Conservation (phyloP, 2,113 vertebrate genomes). For the Zosterops hypoxanthus region DNA sequence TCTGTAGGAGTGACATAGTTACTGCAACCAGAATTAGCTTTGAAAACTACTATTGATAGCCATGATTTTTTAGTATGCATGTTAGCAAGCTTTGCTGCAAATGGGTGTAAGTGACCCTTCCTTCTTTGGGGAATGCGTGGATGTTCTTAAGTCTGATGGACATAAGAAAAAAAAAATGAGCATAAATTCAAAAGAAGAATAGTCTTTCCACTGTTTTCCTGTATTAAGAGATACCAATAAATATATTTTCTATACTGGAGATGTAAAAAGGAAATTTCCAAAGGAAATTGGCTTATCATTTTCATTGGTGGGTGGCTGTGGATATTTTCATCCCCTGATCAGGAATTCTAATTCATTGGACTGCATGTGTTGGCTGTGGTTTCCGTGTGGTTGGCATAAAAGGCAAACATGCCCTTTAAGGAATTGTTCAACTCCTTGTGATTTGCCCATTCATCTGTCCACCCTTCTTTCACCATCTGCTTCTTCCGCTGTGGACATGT, state of each 20-base stretch:
- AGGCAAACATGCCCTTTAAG: constrained; percentile 36
- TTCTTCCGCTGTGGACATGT: constrained; percentile 8
- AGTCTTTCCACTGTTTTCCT: not conserved
- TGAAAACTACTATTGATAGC: not conserved
- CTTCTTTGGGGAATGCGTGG: not conserved
- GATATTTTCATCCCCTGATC: not conserved
- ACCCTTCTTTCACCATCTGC: constrained; percentile 48
- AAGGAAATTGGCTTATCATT: not conserved
- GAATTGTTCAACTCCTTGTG: not conserved
- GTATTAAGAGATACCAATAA: not conserved
- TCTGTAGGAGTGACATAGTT: not conserved
- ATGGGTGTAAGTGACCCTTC: not conserved
- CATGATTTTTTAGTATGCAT: not conserved
- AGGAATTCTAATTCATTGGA: not conserved
- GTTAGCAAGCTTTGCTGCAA: not conserved
- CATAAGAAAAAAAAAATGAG: not conserved
- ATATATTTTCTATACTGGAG: not conserved
- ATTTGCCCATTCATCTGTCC: constrained; percentile 39
- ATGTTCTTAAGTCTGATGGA: not conserved
- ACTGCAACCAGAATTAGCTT: not conserved
- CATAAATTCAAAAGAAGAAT: not conserved
- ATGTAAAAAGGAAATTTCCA: not conserved
- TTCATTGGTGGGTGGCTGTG: not conserved
- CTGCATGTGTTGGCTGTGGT: not conserved
- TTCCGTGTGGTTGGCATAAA: not conserved